Conservation (phyloP, 1,140 invertebrate genomes). For the Eurytemora carolleeae region DNA sequence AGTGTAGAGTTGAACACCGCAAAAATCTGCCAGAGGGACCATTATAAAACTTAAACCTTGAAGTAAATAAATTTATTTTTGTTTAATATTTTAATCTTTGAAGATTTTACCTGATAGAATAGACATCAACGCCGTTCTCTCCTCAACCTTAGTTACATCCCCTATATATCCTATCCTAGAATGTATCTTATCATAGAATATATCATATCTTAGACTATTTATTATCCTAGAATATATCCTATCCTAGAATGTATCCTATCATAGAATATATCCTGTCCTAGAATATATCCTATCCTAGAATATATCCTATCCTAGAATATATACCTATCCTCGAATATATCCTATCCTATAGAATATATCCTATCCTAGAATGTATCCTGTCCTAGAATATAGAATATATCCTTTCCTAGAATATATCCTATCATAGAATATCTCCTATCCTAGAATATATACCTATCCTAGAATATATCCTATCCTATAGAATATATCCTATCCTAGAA, state of each 20-base stretch:
- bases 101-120: background rate
- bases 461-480: too few relatives aligned
- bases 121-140: background rate
- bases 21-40: background rate
- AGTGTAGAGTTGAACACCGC: background rate
- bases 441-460: too few relatives aligned
- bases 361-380: too few relatives aligned
- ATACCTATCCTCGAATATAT: background rate
- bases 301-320: background rate
- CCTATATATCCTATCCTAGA: background rate
- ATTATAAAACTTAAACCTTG: background rate
- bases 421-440: too few relatives aligned
- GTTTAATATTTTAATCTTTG: background rate
- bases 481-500: too few relatives aligned
- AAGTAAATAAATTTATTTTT: background rate
- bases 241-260: background rate
- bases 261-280: background rate
- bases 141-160: background rate
- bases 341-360: too few relatives aligned
- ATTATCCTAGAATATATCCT: background rate
- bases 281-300: background rate
- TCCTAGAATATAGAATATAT: too few relatives aligned
- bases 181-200: background rate
- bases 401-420: too few relatives aligned
- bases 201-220: background rate